Percentiles rank a stretch among this genome's conserved stretches.
phyloP scores from a whole-genome alignment of 1,140 invertebrate species.

The Zaprionus kolodkinae region DNA sequence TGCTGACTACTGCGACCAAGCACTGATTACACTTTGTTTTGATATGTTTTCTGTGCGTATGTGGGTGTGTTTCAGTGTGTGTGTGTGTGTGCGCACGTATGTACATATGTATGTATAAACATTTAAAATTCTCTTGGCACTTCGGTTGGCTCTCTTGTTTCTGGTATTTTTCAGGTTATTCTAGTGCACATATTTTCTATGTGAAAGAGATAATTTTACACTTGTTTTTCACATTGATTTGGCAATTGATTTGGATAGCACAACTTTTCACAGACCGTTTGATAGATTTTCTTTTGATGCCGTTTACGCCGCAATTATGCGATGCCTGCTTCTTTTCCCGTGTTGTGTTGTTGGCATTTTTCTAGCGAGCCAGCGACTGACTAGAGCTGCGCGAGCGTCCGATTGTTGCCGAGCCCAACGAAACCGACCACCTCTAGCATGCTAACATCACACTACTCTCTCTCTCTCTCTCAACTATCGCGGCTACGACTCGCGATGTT shows the following conservation, averaged over 20 bases:
- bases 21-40: conserved; percentile 41
- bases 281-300: conserved; percentile 32
- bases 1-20: conserved; percentile 1
- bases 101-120: conserved; percentile 18
- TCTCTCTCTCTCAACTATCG: conserved; percentile 22
- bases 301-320: conserved; percentile 50
- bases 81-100: background rate
- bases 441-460: conserved; percentile 12
- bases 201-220: conserved; percentile 38
- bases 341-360: conserved; percentile 60
- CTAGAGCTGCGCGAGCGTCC: conserved; percentile 33
- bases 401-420: conserved; percentile 38
- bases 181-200: conserved; percentile 31
- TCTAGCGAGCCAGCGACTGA: conserved; percentile 46
- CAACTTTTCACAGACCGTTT: conserved; percentile 48
- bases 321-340: conserved; percentile 40
- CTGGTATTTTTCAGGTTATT: conserved; percentile 42
- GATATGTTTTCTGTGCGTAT: background rate
- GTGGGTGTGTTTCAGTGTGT: background rate
- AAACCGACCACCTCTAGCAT: conserved; percentile 39
- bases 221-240: conserved; percentile 34
- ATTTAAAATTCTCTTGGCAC: conserved; percentile 26
- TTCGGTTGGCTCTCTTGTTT: conserved; percentile 28
- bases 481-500: conserved; percentile 31
- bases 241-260: conserved; percentile 12